These are phyloP conservation scores for Scaeva pyrastri DNA, from an alignment of 2,888 invertebrate species.

Conservation along the genomic window DNA sequence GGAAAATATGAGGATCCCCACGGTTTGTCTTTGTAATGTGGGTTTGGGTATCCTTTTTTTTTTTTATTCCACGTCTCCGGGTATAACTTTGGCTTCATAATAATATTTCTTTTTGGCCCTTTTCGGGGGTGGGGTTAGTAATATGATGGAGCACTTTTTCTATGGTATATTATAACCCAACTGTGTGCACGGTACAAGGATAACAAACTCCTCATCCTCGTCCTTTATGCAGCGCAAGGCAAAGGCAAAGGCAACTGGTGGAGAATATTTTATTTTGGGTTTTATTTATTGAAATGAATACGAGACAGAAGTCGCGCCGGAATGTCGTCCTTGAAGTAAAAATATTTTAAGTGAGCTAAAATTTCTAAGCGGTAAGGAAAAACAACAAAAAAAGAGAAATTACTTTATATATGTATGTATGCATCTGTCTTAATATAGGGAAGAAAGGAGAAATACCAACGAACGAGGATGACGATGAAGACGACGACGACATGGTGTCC, in stretches of 20 bases:
- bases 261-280: conserved; percentile 31
- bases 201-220: not conserved
- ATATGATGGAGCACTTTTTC: not conserved
- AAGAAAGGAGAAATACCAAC: conserved; percentile 25
- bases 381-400: conserved; percentile 40
- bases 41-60: too few relatives aligned
- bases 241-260: conserved; percentile 56
- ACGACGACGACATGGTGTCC: not conserved
- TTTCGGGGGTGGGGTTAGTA: not conserved
- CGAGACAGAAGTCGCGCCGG: conserved; percentile 47
- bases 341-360: conserved; percentile 33
- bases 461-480: too few relatives aligned
- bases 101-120: not conserved
- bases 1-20: conserved; percentile 36
- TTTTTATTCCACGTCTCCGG: not conserved
- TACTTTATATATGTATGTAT: conserved; percentile 22
- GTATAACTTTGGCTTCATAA: conserved; percentile 25
- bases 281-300: conserved; percentile 35
- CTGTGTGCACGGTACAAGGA: not conserved
- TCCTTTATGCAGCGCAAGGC: not conserved
- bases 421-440: not conserved
- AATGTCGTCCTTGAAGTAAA: conserved; percentile 41
- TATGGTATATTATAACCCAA: not conserved
- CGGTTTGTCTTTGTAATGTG: too few relatives aligned
- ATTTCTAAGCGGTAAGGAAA: not conserved